A percentile compares a stretch with the other conserved stretches of the same genome.
phyloP scores from a whole-genome alignment of 2,888 invertebrate genomes.

The Bursaphelenchus okinawaensis region DNA sequence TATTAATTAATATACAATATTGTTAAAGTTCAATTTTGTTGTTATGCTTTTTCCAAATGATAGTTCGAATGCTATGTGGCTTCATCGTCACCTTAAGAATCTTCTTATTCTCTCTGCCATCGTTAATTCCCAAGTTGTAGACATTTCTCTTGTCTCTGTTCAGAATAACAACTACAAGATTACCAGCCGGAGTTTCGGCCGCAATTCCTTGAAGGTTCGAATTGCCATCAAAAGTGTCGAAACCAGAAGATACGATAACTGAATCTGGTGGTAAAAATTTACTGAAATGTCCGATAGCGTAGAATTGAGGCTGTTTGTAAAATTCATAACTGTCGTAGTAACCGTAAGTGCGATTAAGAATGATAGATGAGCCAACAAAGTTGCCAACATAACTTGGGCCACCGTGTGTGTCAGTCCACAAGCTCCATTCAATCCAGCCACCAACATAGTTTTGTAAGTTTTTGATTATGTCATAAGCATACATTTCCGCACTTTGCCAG shows the following conservation, averaged over 20 bases:
- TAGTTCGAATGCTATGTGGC: neutral
- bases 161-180: neutral
- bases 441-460: slow-evolving; percentile 2
- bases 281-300: slow-evolving; percentile 71
- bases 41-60: neutral
- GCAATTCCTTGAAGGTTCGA: neutral
- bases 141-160: neutral
- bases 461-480: slow-evolving; percentile 13
- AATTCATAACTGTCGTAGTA: slow-evolving; percentile 72
- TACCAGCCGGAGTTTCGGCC: neutral
- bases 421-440: slow-evolving; percentile 72
- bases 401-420: slow-evolving; percentile 66
- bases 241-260: neutral
- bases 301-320: slow-evolving; percentile 82
- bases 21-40: too few species aligned
- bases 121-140: neutral
- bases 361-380: slow-evolving; percentile 74
- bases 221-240: neutral
- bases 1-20: too few species aligned
- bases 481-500: slow-evolving; percentile 3
- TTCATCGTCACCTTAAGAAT: neutral
- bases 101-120: neutral
- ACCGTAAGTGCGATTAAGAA: slow-evolving; percentile 65
- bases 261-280: slow-evolving; percentile 13
- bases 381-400: slow-evolving; percentile 69